A percentile compares a stretch with the other conserved stretches of the same genome.
Conservation (phyloP, 2,888 invertebrate genomes). For the Masnerella sp. region DNA sequence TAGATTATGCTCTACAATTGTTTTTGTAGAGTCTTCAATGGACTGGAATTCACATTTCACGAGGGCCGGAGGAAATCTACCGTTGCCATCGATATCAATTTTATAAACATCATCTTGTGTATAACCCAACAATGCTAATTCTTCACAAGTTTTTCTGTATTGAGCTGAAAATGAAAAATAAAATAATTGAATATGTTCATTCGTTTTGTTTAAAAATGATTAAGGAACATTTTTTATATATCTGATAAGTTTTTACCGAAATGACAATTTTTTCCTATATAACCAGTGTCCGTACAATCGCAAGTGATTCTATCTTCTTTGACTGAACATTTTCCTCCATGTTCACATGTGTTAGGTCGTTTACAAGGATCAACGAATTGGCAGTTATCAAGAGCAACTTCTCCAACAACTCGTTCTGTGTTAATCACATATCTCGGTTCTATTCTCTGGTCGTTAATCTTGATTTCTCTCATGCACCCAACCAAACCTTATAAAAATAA, state of each 20-base stretch:
- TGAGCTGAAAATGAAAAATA: conserved; percentile 81
- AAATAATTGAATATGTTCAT: background rate
- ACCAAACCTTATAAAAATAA: conserved; percentile 83
- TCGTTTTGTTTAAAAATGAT: too few relatives aligned
- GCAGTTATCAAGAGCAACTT: conserved; percentile 93
- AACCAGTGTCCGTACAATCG: conserved; percentile 93
- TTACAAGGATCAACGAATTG: conserved; percentile 93
- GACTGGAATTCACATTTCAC: conserved; percentile 96
- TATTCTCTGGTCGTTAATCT: conserved; percentile 88
- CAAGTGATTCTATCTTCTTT: conserved; percentile 92
- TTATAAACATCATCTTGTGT: conserved; percentile 94
- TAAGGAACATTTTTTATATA: background rate
- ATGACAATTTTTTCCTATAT: conserved; percentile 95
- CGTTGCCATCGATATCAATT: conserved; percentile 96
- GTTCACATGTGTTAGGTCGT: conserved; percentile 94
- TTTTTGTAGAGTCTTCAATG: conserved; percentile 89
- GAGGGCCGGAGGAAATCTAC: conserved; percentile 92
- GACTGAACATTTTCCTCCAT: conserved; percentile 93
- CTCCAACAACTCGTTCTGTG: conserved; percentile 90
- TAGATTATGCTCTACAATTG: conserved; percentile 93
- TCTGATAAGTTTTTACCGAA: conserved; percentile 82
- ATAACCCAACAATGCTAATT: conserved; percentile 91
- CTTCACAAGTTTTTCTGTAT: conserved; percentile 94
- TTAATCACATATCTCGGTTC: conserved; percentile 90
- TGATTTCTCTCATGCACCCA: conserved; percentile 94